Evolutionary conservation across 2,797 vertebrate genomes (phyloP).

Genomic region (Phoebastria nigripes): DNA sequence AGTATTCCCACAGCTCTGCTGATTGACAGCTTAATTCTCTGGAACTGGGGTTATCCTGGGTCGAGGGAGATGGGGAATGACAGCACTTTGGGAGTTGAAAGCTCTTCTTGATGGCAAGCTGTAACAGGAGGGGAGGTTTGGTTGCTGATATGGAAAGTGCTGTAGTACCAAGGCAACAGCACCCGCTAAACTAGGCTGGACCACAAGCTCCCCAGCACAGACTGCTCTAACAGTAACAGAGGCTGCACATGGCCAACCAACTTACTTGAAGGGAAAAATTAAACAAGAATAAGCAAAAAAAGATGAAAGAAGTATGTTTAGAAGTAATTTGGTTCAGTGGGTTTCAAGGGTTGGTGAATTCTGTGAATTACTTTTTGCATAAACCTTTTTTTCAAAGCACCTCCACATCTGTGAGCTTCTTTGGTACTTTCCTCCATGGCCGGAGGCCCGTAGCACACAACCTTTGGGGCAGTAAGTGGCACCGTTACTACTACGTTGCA

Average conservation of each 20-base stretch:
- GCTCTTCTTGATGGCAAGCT: not conserved
- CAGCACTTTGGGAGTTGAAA: not conserved
- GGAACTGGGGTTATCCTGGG: not conserved
- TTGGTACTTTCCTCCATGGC: not conserved
- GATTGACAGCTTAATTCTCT: not conserved
- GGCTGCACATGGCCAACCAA: rapidly evolving
- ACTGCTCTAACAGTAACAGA: not conserved
- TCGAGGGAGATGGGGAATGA: not conserved
- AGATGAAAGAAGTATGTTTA: not conserved
- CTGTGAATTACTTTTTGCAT: not conserved
- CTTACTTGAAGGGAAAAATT: not conserved
- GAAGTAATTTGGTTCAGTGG: not conserved
- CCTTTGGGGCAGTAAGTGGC: no score
- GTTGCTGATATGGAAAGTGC: not conserved
- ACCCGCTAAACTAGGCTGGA: not conserved
- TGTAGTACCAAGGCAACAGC: not conserved
- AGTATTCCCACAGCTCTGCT: not conserved
- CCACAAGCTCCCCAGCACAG: not conserved
- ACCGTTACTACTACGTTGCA: rapidly evolving
- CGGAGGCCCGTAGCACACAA: rapidly evolving
- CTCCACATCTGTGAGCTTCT: not conserved
- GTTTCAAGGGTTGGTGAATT: not conserved
- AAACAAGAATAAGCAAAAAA: not conserved
- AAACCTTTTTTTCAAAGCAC: not conserved
- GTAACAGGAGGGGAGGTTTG: not conserved